A percentile compares a stretch with the other conserved stretches of the same genome.
Evolutionary conservation across 2,113 vertebrate genomes (phyloP).

Genomic region (Chloebia gouldiae): DNA sequence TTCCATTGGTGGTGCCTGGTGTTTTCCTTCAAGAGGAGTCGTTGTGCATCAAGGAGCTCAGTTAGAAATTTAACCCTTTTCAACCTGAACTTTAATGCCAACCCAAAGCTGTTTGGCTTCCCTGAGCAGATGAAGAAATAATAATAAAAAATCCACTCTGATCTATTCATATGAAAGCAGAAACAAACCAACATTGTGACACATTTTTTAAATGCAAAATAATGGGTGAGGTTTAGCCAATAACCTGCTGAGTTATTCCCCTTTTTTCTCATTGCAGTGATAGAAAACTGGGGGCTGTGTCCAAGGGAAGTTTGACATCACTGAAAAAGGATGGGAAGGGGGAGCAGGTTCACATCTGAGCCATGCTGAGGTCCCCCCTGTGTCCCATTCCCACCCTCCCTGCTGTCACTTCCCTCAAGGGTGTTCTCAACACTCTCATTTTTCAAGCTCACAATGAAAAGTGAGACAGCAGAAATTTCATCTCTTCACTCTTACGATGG

Average conservation of each 20-base stretch:
- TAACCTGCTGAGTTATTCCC: background rate
- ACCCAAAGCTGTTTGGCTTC: background rate
- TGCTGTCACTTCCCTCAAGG: background rate
- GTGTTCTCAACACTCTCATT: background rate
- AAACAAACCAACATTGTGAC: background rate
- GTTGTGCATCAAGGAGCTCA: background rate
- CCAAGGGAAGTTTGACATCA: background rate
- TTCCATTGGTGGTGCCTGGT: background rate
- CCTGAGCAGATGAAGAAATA: background rate
- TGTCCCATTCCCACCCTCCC: background rate
- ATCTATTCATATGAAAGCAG: background rate
- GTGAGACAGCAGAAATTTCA: constrained; percentile 15
- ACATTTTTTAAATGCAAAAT: background rate
- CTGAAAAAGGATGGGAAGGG: fast-evolving
- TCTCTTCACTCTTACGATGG: background rate
- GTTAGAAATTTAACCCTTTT: background rate
- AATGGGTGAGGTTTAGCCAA: background rate
- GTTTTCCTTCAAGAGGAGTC: background rate
- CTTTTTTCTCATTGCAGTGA: background rate
- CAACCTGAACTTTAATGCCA: background rate
- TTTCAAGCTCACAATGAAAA: background rate
- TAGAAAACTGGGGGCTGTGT: background rate
- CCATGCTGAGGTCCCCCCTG: background rate
- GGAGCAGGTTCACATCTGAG: background rate
- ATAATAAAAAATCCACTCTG: background rate